Conservation (phyloP, 2,888 invertebrate species). For the Mycalesis mineus region DNA sequence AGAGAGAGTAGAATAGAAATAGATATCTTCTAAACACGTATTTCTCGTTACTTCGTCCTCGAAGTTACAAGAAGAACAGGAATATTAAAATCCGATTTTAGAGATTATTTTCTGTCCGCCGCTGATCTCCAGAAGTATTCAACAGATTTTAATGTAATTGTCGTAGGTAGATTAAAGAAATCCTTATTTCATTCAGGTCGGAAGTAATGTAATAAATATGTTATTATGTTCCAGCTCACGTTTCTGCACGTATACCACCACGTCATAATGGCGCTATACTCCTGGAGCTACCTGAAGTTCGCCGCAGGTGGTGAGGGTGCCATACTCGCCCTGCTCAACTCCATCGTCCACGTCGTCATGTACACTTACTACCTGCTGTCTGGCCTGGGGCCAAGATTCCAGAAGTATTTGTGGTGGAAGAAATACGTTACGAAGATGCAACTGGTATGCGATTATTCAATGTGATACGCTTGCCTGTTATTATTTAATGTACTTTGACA, state of each 20-base stretch:
- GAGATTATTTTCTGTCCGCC: too few relatives aligned
- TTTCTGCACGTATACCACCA: conserved; percentile 96
- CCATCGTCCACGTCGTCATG: conserved; percentile 89
- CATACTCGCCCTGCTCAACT: conserved; percentile 85
- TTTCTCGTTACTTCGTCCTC: too few relatives aligned
- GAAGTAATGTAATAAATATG: too few relatives aligned
- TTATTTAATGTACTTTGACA: too few relatives aligned
- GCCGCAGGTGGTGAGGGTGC: conserved; percentile 88
- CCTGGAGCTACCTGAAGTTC: conserved; percentile 88
- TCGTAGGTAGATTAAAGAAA: too few relatives aligned
- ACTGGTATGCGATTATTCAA: conserved; percentile 74
- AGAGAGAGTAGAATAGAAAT: too few relatives aligned
- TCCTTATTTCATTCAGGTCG: too few relatives aligned
- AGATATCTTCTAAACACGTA: too few relatives aligned
- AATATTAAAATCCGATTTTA: too few relatives aligned
- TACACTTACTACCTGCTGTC: conserved; percentile 88
- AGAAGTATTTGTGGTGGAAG: conserved; percentile 92
- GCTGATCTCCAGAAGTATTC: too few relatives aligned
- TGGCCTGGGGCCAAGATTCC: conserved; percentile 85
- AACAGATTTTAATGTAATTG: too few relatives aligned
- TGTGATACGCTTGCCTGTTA: background rate
- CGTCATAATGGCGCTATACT: conserved; percentile 85
- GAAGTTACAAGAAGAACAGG: too few relatives aligned
- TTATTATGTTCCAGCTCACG: conserved; percentile 82
- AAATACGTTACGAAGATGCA: conserved; percentile 90